phyloP scores from a whole-genome alignment of 1,140 invertebrate species.

The Drosophila asahinai region DNA sequence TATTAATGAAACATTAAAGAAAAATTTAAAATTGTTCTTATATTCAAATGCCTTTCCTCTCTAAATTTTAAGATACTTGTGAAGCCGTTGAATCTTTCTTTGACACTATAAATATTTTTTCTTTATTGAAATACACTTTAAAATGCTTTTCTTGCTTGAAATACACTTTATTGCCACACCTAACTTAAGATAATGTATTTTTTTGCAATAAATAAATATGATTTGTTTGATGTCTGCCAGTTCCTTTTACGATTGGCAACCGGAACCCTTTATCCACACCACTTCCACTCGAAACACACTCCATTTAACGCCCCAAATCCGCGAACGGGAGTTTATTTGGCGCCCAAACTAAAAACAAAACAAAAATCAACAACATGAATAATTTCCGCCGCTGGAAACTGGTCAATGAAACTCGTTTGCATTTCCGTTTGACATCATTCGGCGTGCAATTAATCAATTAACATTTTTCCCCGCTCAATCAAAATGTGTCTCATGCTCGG shows the following conservation, averaged over 20 bases:
- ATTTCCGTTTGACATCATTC: constrained; percentile 80
- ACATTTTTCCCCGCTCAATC: constrained; percentile 61
- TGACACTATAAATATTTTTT: neutral
- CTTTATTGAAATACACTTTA: neutral
- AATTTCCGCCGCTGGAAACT: constrained; percentile 61
- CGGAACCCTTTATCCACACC: constrained; percentile 31
- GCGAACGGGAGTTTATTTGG: constrained; percentile 34
- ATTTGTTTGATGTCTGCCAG: neutral
- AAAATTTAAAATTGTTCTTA: too few species aligned
- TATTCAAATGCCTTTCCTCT: neutral
- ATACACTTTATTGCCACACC: neutral
- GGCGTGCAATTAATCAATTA: constrained; percentile 75
- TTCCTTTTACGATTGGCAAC: constrained; percentile 25
- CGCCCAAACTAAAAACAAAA: constrained; percentile 20
- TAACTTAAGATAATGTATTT: neutral
- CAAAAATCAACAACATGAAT: constrained; percentile 26
- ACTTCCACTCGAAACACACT: constrained; percentile 15
- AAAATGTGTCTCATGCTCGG: constrained; percentile 27
- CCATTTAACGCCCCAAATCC: constrained; percentile 34
- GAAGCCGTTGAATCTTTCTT: neutral
- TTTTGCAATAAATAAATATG: constrained; percentile 2
- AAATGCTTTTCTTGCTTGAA: neutral
- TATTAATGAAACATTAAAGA: too few species aligned
- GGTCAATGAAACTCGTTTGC: constrained; percentile 66
- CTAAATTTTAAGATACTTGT: too few species aligned